These are phyloP conservation scores for Teleogryllus oceanicus DNA, from an alignment of 2,888 invertebrate species.

Conservation along the genomic window DNA sequence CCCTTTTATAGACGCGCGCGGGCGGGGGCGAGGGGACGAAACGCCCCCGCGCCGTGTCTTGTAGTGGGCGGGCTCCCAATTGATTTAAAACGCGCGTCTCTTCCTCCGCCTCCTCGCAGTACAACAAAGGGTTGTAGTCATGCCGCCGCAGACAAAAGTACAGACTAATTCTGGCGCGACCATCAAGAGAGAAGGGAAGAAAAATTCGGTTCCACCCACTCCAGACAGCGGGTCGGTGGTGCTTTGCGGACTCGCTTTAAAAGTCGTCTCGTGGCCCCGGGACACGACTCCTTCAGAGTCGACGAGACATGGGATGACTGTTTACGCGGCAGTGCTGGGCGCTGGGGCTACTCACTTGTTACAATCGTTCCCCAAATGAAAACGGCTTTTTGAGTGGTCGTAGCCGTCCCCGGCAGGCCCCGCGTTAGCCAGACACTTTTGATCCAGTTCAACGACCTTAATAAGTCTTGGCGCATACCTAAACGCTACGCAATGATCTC, in stretches of 20 bases:
- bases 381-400: conserved; percentile 4
- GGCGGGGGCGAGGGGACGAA: not conserved
- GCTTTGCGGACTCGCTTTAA: not conserved
- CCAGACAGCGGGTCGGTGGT: not conserved
- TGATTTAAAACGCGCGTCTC: not conserved
- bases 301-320: not conserved
- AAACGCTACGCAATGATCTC: too few relatives aligned
- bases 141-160: not conserved
- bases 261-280: not conserved
- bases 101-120: not conserved
- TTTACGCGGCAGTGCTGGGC: not conserved
- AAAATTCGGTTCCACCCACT: not conserved
- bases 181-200: not conserved
- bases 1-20: not conserved
- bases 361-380: conserved; percentile 6
- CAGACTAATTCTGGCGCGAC: not conserved
- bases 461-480: not conserved
- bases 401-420: not conserved
- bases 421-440: not conserved
- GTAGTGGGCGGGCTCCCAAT: conserved; percentile 4
- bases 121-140: not conserved
- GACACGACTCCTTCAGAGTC: too few relatives aligned
- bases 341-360: not conserved
- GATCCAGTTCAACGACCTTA: not conserved
- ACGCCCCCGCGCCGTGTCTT: not conserved